These are phyloP conservation scores for Ferdinandea cuprea DNA, from an alignment of 2,888 invertebrate species.

Conservation along the genomic window DNA sequence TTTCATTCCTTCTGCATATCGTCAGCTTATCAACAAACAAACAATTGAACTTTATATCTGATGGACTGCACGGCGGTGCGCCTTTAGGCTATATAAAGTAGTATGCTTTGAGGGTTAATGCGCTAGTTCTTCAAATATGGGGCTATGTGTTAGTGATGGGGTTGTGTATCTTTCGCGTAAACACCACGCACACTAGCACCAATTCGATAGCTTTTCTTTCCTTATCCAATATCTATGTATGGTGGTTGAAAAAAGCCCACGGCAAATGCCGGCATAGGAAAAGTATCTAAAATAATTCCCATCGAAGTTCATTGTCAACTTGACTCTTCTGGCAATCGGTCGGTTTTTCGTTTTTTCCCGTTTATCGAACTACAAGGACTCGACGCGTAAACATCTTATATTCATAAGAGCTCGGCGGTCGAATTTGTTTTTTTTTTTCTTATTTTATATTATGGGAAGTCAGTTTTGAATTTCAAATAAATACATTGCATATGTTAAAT, in stretches of 20 bases:
- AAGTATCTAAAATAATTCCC: slow-evolving; percentile 67
- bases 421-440: background rate
- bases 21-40: slow-evolving; percentile 12
- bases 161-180: slow-evolving; percentile 10
- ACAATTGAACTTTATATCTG: slow-evolving; percentile 25
- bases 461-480: too few species aligned
- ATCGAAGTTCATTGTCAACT: slow-evolving; percentile 72
- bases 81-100: slow-evolving; percentile 17
- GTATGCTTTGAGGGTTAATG: slow-evolving; percentile 11
- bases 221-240: slow-evolving; percentile 8
- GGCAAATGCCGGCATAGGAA: slow-evolving; percentile 57
- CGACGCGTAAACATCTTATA: slow-evolving; percentile 7
- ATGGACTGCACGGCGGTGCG: slow-evolving; percentile 17
- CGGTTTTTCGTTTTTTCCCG: slow-evolving; percentile 32
- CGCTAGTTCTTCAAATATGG: background rate
- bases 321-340: slow-evolving; percentile 71
- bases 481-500: slow-evolving; percentile 13
- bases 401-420: slow-evolving; percentile 13
- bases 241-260: slow-evolving; percentile 51
- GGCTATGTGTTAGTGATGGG: slow-evolving; percentile 16
- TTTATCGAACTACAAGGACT: slow-evolving; percentile 8
- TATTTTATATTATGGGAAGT: too few species aligned
- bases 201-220: slow-evolving; percentile 38
- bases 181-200: background rate
- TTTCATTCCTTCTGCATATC: slow-evolving; percentile 5